Evolutionary conservation across 2,797 vertebrate species (phyloP), one percentile per base, ranked within the genome.

Genomic region (Malurus splendens): DNA sequence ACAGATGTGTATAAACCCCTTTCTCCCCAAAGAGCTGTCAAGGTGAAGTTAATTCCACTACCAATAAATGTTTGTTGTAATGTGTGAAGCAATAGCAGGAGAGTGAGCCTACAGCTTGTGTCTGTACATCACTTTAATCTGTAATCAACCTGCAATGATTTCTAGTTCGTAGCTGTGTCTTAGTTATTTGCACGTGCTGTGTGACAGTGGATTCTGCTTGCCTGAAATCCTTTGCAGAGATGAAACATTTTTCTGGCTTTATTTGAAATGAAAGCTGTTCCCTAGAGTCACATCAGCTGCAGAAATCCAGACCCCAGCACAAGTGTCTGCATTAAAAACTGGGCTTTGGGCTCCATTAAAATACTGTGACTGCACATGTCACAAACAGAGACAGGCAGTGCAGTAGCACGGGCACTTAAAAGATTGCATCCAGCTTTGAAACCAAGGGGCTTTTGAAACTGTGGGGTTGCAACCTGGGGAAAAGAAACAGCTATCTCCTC

Each of bases 201-300:
- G 85, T 56, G 83, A 17, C 60, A 41, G 7, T 51, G 80, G 54
- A 47, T 76, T 57, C 28, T 30, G 9, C 47, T 86, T 59, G 54
- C 81, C 90, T 89, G 70, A 89, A 88, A 82, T 17, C 32, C 45
- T 84, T 82, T 38, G 17, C 33, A 65, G 28, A 74, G 55, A 86
- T 42, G 67, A 76, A 94, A 39, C 6, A 28, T 71, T 74, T 44
- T 90, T 65, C 83, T 90, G 83, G 42, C 68, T 93, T 94, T 82
- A 74, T 90, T 92, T 79, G 67, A 89, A 90, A 68, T 93, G 85
- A 94, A 93, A 82, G 57, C 44, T 65, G 32, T 64, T 95, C 85
- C 74, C 62, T 75, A 54, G 79, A 85, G 89, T 78, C 66, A 44
- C 57, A 87, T 92, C 57, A 82, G 51, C 77, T 89, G 80, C 54